Evolutionary conservation across 1,140 invertebrate species (phyloP).

Genomic region (Apis florea): DNA sequence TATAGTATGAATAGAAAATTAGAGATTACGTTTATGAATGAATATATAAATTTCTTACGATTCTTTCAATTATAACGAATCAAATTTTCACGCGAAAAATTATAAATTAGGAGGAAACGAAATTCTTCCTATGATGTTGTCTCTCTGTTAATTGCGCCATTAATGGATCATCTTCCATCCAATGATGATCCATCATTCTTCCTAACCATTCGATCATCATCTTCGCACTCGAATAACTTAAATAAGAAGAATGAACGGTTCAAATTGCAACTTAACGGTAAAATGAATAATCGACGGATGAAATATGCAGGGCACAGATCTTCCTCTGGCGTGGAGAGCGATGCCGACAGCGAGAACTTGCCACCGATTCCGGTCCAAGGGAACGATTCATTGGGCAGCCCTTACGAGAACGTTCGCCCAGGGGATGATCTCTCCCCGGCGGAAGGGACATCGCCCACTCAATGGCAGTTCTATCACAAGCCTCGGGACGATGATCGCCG

Average conservation of each 20-base stretch:
- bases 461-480: slow-evolving; percentile 83
- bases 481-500: slow-evolving; percentile 81
- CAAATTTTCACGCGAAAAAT: too few species aligned
- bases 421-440: slow-evolving; percentile 79
- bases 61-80: too few species aligned
- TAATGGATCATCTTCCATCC: not conserved
- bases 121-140: too few species aligned
- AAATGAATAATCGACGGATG: not conserved
- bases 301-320: slow-evolving; percentile 73
- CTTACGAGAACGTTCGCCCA: slow-evolving; percentile 84
- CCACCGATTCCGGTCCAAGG: slow-evolving; percentile 82
- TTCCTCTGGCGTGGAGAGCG: slow-evolving; percentile 80
- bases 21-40: too few species aligned
- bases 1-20: too few species aligned
- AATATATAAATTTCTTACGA: too few species aligned
- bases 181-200: not conserved
- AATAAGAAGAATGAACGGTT: not conserved
- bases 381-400: slow-evolving; percentile 82
- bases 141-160: too few species aligned
- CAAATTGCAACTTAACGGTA: not conserved
- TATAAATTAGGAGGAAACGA: too few species aligned
- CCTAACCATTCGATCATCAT: not conserved
- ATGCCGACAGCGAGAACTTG: slow-evolving; percentile 81
- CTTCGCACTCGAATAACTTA: too few species aligned
- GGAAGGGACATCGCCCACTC: slow-evolving; percentile 82